Conservation (phyloP, 2,113 vertebrate species). For the Ia io region DNA sequence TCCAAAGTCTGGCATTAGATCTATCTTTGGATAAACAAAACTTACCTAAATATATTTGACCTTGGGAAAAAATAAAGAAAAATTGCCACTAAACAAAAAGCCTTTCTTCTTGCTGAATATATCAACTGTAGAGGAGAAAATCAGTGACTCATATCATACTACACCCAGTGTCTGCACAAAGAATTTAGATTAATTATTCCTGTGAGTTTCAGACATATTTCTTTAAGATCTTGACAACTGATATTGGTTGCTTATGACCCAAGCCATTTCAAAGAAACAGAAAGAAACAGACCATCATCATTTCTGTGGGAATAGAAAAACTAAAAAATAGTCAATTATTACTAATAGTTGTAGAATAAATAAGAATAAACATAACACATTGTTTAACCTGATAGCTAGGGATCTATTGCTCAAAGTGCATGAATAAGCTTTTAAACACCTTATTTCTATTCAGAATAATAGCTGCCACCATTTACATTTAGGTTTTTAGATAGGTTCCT, state of each 20-base stretch:
- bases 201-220: slow-evolving; percentile 66
- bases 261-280: slow-evolving; percentile 22
- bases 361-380: slow-evolving; percentile 47
- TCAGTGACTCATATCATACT: slow-evolving; percentile 70
- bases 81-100: slow-evolving; percentile 67
- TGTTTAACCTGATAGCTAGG: slow-evolving; percentile 9
- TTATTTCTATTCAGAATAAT: slow-evolving; percentile 44
- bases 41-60: slow-evolving; percentile 72
- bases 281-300: background rate
- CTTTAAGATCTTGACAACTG: slow-evolving; percentile 73
- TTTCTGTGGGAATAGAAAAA: slow-evolving; percentile 47
- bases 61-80: slow-evolving; percentile 69
- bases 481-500: background rate
- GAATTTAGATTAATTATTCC: slow-evolving; percentile 75
- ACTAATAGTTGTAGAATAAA: slow-evolving; percentile 46
- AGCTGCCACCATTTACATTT: background rate
- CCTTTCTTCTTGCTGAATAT: slow-evolving; percentile 68
- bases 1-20: slow-evolving; percentile 53
- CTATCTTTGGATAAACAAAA: slow-evolving; percentile 47
- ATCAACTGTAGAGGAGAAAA: slow-evolving; percentile 72
- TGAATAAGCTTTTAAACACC: background rate
- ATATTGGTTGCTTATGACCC: slow-evolving; percentile 64
- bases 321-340: slow-evolving; percentile 46
- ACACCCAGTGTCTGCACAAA: slow-evolving; percentile 70
- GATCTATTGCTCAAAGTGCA: background rate